A percentile compares a stretch with the other conserved stretches of the same genome.
Evolutionary conservation across 2,888 invertebrate genomes (phyloP).

Genomic region (Bursaphelenchus okinawaensis): DNA sequence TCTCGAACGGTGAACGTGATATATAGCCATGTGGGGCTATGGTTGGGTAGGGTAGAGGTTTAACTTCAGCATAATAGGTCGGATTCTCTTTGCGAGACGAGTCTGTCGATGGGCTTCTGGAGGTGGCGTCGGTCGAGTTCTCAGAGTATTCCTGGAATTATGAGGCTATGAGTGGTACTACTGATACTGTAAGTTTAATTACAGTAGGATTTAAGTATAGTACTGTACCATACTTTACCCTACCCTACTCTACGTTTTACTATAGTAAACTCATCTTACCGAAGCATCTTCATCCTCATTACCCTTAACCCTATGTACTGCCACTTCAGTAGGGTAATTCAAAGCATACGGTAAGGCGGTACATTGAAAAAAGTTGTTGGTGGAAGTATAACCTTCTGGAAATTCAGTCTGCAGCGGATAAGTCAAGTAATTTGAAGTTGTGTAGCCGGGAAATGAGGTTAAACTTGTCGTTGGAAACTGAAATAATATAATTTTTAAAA

Average conservation of each 20-base stretch:
- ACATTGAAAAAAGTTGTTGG: neutral
- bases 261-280: neutral
- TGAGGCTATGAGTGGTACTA: too few relatives aligned
- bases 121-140: conserved; percentile 1
- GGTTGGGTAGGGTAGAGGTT: neutral
- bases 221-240: neutral
- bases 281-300: conserved; percentile 6
- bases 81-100: conserved; percentile 11
- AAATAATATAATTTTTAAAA: neutral
- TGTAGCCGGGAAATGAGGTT: neutral
- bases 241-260: too few relatives aligned
- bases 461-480: neutral
- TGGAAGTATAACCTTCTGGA: neutral
- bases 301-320: neutral
- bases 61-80: conserved; percentile 5
- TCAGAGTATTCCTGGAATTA: conserved; percentile 5
- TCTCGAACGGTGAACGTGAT: conserved; percentile 33
- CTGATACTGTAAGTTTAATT: too few relatives aligned
- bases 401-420: neutral
- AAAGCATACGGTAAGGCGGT: neutral
- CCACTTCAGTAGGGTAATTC: neutral
- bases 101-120: conserved; percentile 5
- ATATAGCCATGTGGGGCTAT: neutral
- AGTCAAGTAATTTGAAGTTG: neutral
- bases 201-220: neutral